Base-by-base conservation (phyloP, 2,888 invertebrate species). In the Xiphydria camelus region DNA sequence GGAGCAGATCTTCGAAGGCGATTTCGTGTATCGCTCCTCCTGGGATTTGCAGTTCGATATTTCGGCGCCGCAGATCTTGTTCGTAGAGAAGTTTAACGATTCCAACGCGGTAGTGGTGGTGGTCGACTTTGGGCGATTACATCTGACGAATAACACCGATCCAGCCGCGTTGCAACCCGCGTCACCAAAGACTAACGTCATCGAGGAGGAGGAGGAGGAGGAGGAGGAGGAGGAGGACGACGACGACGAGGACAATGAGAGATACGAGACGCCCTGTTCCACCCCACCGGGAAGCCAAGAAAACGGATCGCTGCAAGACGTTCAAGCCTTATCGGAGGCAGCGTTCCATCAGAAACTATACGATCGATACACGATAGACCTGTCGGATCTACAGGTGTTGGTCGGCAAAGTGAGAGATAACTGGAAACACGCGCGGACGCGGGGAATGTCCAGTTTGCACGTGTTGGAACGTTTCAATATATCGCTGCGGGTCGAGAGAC, bases 41-140 rank as follows among this genome's bases (percentile, higher is more conserved):
- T 95, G 94, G 94, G 89, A 91, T 53, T 79, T 96, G 50, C 87
- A 92, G 68, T 80, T 96, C 57, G 93, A 96, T 75, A 90, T 97
- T 53, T 91, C 91, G 3, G 95, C 96, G 2, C 96, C 96, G 0
- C 93, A 94, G 73, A 91, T 97, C 54, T 83, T 95, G 60, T 82
- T 95, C 53, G 91, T 93, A 26, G 93, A 94, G 70, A 83, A 86
- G 66, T 87, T 90, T 70, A 80, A 80, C 36, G 86, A 88, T 60
- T 82, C 84, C 41, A 89, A 87, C 68, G 86, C 88, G 1, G 5
- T 14, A 29, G 86, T 91, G 60, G 84, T 94, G 38, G 87, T 96
- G 34, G 83, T 94, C 41, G 96, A 96, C 79, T 90, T 97, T 71
- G 97, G 97, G 9, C 84, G 91, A 52, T 82, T 97, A 54, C 86